phyloP scores from a whole-genome alignment of 2,888 invertebrate genomes.

The Dynastes tityus region DNA sequence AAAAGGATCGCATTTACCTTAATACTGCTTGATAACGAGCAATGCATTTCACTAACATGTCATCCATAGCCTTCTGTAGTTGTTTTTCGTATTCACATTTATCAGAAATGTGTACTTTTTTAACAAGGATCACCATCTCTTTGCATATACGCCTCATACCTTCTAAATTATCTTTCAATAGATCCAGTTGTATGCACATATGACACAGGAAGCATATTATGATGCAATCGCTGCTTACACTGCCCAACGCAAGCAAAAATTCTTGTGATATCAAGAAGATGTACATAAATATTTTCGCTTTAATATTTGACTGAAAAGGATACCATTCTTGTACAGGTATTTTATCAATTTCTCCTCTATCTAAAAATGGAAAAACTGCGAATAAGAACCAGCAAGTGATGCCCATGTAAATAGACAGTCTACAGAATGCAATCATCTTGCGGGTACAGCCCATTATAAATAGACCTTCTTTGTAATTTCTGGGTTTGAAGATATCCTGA shows the following conservation, averaged over 20 bases:
- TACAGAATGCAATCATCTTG: background rate
- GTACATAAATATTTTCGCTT: background rate
- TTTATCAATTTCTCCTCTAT: background rate
- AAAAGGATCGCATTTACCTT: conserved; percentile 3
- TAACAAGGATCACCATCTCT: background rate
- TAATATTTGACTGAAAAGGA: background rate
- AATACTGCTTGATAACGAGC: background rate
- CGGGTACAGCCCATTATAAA: background rate
- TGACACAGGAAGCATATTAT: conserved; percentile 13
- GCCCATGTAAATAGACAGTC: background rate
- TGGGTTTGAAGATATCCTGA: conserved; percentile 8
- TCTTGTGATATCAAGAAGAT: background rate
- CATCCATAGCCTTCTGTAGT: conserved; percentile 12
- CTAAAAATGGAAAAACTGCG: background rate
- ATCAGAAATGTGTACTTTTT: background rate
- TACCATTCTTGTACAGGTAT: background rate
- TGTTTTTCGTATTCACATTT: background rate
- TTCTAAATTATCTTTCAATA: conserved; percentile 21
- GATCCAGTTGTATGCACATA: conserved; percentile 16
- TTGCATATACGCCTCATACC: background rate
- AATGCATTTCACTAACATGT: conserved; percentile 15
- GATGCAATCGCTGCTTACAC: conserved; percentile 17
- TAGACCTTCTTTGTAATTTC: background rate
- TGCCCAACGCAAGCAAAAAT: background rate
- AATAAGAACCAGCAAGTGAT: background rate